These are phyloP conservation scores for Pholis gunnellus DNA, from an alignment of 2,113 vertebrate genomes.

Conservation along the genomic window DNA sequence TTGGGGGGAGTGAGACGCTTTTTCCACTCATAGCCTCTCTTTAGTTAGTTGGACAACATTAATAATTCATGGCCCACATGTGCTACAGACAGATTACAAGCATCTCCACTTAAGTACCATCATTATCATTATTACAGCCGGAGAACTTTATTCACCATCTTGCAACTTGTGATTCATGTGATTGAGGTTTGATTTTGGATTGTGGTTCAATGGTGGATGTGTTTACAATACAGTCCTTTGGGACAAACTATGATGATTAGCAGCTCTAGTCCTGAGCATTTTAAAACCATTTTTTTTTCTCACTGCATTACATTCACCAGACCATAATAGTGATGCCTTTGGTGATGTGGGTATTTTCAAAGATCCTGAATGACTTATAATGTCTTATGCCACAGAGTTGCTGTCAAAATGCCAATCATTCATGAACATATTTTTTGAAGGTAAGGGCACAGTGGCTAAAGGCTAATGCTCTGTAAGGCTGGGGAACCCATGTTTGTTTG, in stretches of 20 bases:
- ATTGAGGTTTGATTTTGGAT: slow-evolving; percentile 57
- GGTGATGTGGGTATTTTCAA: slow-evolving; percentile 28
- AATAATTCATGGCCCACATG: slow-evolving; percentile 78
- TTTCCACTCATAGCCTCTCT: slow-evolving; percentile 43
- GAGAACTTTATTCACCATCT: slow-evolving; percentile 65
- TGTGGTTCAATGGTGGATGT: slow-evolving; percentile 48
- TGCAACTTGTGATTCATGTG: slow-evolving; percentile 51
- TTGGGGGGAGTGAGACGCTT: not conserved
- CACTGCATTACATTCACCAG: not conserved
- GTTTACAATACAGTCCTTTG: slow-evolving; percentile 44
- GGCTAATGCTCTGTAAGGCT: slow-evolving; percentile 4
- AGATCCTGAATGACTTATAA: slow-evolving; percentile 6
- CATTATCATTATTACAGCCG: slow-evolving; percentile 64
- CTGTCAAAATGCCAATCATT: slow-evolving; percentile 20
- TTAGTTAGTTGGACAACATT: slow-evolving; percentile 56
- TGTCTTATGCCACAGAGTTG: slow-evolving; percentile 23
- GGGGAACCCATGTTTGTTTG: slow-evolving; percentile 8
- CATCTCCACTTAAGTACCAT: slow-evolving; percentile 58
- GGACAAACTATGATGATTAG: slow-evolving; percentile 28
- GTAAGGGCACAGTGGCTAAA: slow-evolving; percentile 23
- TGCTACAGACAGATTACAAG: slow-evolving; percentile 67
- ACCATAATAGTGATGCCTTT: slow-evolving; percentile 11
- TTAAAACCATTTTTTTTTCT: slow-evolving; percentile 32
- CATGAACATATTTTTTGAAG: slow-evolving; percentile 11
- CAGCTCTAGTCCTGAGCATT: slow-evolving; percentile 26